Percentiles rank a stretch among this genome's conserved stretches.
Conservation (phyloP, 2,113 vertebrate species). For the Apodemus sylvaticus region DNA sequence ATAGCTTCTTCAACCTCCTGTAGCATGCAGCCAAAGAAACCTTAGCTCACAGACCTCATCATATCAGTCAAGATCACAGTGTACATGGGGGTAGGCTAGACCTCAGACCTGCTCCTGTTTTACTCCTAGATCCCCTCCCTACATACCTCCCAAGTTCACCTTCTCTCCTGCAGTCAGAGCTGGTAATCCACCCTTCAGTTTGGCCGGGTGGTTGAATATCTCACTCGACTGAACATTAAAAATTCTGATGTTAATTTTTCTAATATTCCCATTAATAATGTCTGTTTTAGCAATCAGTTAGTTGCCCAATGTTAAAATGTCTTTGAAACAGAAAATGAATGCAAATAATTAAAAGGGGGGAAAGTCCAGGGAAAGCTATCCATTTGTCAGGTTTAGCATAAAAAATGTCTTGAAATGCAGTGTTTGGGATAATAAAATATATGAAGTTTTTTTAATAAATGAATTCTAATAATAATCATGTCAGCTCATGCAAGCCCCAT, state of each 20-base stretch:
- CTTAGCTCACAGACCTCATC: not conserved
- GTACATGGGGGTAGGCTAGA: not conserved
- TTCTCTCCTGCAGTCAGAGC: not conserved
- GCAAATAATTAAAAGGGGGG: conserved; percentile 72
- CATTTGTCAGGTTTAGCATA: conserved; percentile 77
- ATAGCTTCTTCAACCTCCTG: not conserved
- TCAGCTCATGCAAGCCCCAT: conserved; percentile 47
- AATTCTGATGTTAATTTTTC: conserved; percentile 80
- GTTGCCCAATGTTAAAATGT: conserved; percentile 77
- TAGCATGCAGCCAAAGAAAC: not conserved
- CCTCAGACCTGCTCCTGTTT: rapidly evolving
- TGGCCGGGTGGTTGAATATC: conserved; percentile 69
- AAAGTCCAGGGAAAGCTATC: conserved; percentile 63
- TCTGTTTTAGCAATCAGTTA: conserved; percentile 75
- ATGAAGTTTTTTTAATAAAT: conserved; percentile 75
- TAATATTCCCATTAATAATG: conserved; percentile 81
- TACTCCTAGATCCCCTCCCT: not conserved
- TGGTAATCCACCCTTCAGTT: conserved; percentile 15
- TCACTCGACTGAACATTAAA: conserved; percentile 75
- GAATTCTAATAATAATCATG: conserved; percentile 70
- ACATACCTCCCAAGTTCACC: rapidly evolving
- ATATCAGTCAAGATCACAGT: rapidly evolving
- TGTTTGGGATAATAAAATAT: conserved; percentile 81
- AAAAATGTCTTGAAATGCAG: conserved; percentile 78
- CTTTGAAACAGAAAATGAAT: conserved; percentile 80